Conservation (phyloP, 2,888 invertebrate genomes). For the Caradrina clavipalpis region DNA sequence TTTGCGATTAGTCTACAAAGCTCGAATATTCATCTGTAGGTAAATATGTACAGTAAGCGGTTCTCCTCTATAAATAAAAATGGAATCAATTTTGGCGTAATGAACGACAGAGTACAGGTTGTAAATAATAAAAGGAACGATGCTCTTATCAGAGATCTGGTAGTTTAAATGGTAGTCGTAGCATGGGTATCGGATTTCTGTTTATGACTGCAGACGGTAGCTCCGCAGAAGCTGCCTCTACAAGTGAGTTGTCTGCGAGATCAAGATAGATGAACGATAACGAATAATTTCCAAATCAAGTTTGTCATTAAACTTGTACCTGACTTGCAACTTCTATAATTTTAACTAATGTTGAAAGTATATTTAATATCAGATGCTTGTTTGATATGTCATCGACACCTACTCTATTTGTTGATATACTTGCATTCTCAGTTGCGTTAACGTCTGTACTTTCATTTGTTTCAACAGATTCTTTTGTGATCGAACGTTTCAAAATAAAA, state of each 20-base stretch:
- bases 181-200: slow-evolving; percentile 87
- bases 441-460: slow-evolving; percentile 20
- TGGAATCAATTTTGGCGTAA: slow-evolving; percentile 80
- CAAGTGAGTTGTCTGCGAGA: slow-evolving; percentile 84
- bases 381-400: slow-evolving; percentile 56
- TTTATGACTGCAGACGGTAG: slow-evolving; percentile 84
- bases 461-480: slow-evolving; percentile 31
- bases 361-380: slow-evolving; percentile 54
- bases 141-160: slow-evolving; percentile 84
- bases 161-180: slow-evolving; percentile 81
- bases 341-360: slow-evolving; percentile 62
- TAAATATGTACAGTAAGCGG: not conserved
- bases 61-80: slow-evolving; percentile 49
- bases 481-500: slow-evolving; percentile 14
- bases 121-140: slow-evolving; percentile 86
- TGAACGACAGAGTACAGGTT: slow-evolving; percentile 71
- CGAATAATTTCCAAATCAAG: slow-evolving; percentile 70
- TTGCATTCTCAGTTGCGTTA: slow-evolving; percentile 16
- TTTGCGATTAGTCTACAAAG: slow-evolving; percentile 29
- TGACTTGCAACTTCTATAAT: slow-evolving; percentile 55
- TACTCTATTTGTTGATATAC: slow-evolving; percentile 40
- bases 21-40: slow-evolving; percentile 29
- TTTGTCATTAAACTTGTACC: slow-evolving; percentile 72
- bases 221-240: slow-evolving; percentile 74
- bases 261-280: slow-evolving; percentile 77